Base-by-base conservation (phyloP, 2,797 vertebrate species). In the Hypotaenidia philippensis region DNA sequence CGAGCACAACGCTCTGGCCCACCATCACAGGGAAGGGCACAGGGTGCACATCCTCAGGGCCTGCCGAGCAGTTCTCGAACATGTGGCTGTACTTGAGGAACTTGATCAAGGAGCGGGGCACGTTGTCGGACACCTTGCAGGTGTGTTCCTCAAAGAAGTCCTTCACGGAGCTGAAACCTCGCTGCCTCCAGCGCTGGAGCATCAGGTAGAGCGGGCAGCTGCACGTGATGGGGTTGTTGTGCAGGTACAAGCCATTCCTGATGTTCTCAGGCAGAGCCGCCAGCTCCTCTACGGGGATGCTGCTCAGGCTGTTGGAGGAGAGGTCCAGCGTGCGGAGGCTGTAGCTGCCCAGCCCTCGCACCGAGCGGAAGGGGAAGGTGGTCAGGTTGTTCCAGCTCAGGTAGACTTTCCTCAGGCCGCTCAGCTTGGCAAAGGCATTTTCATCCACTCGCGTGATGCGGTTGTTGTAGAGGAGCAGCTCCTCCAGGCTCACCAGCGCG, bases 401-500 rank as follows among this genome's bases (percentile, higher is more conserved):
- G 94, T 99, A 99, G 94, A 98, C 98, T 74, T 98, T 98, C 25
- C 91, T 96, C 68, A 99, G 98, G 32, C 95, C 94, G 1, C 93
- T 87, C 93, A 99, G 97, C 70, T 96, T 97, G 4, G 90, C 53
- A 40, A 99, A 98, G 41, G 99, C 98, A 0, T 94, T 83, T 89
- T 97, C 97, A 52, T 99, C 99, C 84, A 99, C 98, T 1, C 71
- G 97, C 0, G 59, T 60, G 9, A 99, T 98, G 40, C 82, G 96
- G 97, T 99, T 99, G 94, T 99, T 98, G 94, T 98, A 99, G 57
- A 99, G 98, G 84, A 99, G 97, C 56, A 99, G 97, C 70, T 98
- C 98, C 96, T 99, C 97, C 79, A 99, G 83, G 31, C 97, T 98
- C 4, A 97, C 92, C 74, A 99, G 95, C 1, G 97, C 98, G 5